Base-by-base conservation (phyloP, 2,888 invertebrate species). In the Monochamus alternatus region DNA sequence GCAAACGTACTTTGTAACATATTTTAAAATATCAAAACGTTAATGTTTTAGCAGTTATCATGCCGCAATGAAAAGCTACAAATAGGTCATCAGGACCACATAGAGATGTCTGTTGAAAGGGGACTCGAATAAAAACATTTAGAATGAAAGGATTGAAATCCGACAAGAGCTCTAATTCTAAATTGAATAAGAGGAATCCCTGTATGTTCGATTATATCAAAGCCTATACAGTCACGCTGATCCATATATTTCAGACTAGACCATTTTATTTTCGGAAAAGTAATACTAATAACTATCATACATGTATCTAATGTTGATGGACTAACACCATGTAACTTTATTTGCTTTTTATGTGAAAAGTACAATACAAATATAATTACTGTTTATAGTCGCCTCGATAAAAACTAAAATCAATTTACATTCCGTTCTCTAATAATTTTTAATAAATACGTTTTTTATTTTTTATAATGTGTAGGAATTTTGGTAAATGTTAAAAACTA, bases 171-270 rank as follows among this genome's bases (percentile, higher is more conserved):
- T 76, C 83, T 85, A 85, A 85, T 84, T 84, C 85, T 81, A 85
- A 84, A 85, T 85, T 84, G 84, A 83, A 85, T 85, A 84, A 84
- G 82, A 83, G 81, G 82, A 81, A 81, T 80, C 84, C 81, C 76
- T 81, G 82, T 81, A 81, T 80, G 81, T 81, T 51, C 66, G 52
- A 73, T 44, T 69, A 67, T 60, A 69, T 60, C 60, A 22, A n/a
- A 38, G 71, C 75, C 73, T 70, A 77, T 78, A 71, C 73, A 76
- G 74, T 58, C 55, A 52, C 52, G 31, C 51, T n/a, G 31, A 38
- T 66, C 47, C 52, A 68, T 67, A 76, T 69, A 70, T 51, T 67
- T 73, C 60, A 62, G 52, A 9, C 66, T 31, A 68, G 60, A 71
- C 22, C 44, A 65, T 63, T 75, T 71, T 71, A 75, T 75, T 75